Percentiles rank a stretch among this genome's conserved stretches.
Evolutionary conservation across 2,797 vertebrate species (phyloP).

Genomic region (Coregonus sp.): DNA sequence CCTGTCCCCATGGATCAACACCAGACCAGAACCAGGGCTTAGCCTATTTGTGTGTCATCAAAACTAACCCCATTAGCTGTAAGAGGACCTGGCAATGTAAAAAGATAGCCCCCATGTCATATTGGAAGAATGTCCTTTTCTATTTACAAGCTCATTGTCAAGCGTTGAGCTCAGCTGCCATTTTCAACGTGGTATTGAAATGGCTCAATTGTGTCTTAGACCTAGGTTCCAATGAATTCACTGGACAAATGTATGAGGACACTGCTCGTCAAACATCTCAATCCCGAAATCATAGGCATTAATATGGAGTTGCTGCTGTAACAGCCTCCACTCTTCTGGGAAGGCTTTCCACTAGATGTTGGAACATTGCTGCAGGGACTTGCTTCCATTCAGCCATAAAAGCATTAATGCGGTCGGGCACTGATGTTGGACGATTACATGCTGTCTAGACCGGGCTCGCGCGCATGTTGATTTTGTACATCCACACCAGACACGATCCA

Average conservation of each 20-base stretch:
- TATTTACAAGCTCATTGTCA: not conserved
- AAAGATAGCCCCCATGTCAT: not conserved
- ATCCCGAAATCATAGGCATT: too few species aligned
- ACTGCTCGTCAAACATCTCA: too few species aligned
- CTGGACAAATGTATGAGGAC: not conserved
- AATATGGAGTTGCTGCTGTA: too few species aligned
- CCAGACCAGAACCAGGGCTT: constrained; percentile 10
- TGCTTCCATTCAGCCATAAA: too few species aligned
- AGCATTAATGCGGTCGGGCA: too few species aligned
- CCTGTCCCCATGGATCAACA: constrained; percentile 29
- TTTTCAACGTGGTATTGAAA: constrained; percentile 3
- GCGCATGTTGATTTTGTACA: too few species aligned
- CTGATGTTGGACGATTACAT: too few species aligned
- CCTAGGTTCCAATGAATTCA: not conserved
- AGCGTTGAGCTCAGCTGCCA: not conserved
- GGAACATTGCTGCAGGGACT: too few species aligned
- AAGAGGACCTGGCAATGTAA: not conserved
- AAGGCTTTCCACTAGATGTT: too few species aligned
- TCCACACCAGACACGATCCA: too few species aligned
- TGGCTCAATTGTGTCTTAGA: not conserved
- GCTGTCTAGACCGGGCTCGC: too few species aligned
- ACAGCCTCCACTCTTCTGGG: too few species aligned
- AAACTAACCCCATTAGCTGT: constrained; percentile 3
- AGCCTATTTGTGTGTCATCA: not conserved
- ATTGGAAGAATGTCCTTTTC: constrained; percentile 5